Evolutionary conservation across 2,888 invertebrate species (phyloP).

Genomic region (Sarcophaga caerulescens): DNA sequence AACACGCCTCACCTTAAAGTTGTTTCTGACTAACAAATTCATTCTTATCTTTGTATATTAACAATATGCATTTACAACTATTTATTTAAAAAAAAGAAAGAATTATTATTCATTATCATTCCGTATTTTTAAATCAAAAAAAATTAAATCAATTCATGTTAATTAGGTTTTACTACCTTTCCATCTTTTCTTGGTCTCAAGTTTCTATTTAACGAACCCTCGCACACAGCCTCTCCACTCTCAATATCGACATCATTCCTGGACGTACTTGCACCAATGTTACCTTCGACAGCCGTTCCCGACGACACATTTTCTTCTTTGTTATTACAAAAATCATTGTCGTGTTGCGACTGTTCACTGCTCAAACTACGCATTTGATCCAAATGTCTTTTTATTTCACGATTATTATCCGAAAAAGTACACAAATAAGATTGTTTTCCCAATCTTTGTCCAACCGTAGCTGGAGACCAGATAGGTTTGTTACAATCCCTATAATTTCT

Average conservation of each 20-base stretch:
- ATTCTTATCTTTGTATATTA: too few species aligned
- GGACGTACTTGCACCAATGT: too few species aligned
- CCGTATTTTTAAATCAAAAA: too few species aligned
- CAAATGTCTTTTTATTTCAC: conserved; percentile 4
- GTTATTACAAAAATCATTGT: not conserved
- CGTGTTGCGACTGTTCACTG: not conserved
- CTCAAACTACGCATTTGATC: not conserved
- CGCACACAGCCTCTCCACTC: not conserved
- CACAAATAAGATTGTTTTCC: not conserved
- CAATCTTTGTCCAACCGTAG: conserved; percentile 39
- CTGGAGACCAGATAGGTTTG: conserved; percentile 57
- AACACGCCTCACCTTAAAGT: too few species aligned
- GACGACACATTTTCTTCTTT: too few species aligned
- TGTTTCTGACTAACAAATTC: too few species aligned
- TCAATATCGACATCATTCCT: too few species aligned
- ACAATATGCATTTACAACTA: too few species aligned
- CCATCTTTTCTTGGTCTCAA: conserved; percentile 11
- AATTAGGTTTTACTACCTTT: not conserved
- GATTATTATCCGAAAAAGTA: not conserved
- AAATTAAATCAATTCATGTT: not conserved
- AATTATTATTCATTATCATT: too few species aligned
- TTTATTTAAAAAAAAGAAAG: too few species aligned
- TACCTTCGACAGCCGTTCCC: too few species aligned
- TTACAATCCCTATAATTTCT: conserved; percentile 60
- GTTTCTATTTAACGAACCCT: conserved; percentile 9